Conservation (phyloP, 2,888 invertebrate genomes). For the Hoplodrina ambigua region DNA sequence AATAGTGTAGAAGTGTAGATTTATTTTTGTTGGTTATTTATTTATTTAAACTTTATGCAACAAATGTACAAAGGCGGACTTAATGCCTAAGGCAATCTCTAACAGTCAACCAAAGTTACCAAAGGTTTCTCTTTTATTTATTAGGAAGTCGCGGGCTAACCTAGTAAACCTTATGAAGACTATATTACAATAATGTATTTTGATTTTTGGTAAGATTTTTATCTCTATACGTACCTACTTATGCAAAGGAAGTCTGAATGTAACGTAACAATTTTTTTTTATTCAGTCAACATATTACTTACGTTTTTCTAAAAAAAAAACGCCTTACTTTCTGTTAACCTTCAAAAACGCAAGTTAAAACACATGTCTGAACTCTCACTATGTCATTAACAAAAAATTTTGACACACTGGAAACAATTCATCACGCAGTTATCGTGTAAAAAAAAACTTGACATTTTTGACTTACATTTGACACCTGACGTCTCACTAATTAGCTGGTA, state of each 20-base stretch:
- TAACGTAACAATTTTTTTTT: too few relatives aligned
- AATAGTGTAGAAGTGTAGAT: too few relatives aligned
- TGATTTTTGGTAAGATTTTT: not conserved
- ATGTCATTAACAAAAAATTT: conserved; percentile 29
- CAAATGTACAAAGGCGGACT: too few relatives aligned
- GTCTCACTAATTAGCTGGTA: conserved; percentile 57
- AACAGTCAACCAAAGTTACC: too few relatives aligned
- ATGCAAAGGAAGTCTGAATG: not conserved
- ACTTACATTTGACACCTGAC: conserved; percentile 53
- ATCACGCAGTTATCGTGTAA: conserved; percentile 46
- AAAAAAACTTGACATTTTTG: conserved; percentile 50
- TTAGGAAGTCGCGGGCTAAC: too few relatives aligned
- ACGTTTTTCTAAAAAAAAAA: conserved; percentile 16
- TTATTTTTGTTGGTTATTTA: too few relatives aligned
- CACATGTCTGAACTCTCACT: conserved; percentile 34
- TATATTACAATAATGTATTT: not conserved
- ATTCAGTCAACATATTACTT: not conserved
- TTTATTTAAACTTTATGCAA: too few relatives aligned
- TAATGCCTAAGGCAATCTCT: too few relatives aligned
- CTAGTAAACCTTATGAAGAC: too few relatives aligned
- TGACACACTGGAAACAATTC: conserved; percentile 45
- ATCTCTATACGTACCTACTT: not conserved
- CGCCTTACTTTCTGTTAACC: conserved; percentile 20
- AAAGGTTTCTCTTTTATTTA: too few relatives aligned
- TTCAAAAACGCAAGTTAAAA: conserved; percentile 32